Evolutionary conservation across 2,888 invertebrate species (phyloP).

Genomic region (Synanthedon andrenaeformis): DNA sequence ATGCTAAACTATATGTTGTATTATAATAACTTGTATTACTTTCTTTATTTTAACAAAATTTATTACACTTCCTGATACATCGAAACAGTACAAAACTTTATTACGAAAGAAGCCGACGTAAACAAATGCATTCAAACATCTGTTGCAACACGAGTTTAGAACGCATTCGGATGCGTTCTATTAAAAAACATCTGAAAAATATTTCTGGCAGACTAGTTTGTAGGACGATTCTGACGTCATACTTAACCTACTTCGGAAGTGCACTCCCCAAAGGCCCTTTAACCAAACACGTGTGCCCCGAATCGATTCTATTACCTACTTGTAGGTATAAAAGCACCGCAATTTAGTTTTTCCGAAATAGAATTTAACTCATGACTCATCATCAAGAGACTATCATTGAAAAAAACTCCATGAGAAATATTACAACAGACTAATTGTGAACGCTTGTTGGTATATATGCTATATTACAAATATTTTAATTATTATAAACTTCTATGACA

Average conservation of each 20-base stretch:
- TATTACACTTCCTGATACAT: too few relatives aligned
- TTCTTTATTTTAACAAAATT: too few relatives aligned
- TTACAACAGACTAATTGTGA: too few relatives aligned
- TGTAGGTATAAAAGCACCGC: conserved; percentile 7
- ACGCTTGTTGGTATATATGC: too few relatives aligned
- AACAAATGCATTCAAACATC: neutral
- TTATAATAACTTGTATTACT: too few relatives aligned
- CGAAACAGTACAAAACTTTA: neutral
- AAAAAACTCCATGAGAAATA: too few relatives aligned
- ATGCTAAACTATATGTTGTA: too few relatives aligned
- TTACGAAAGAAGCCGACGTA: neutral
- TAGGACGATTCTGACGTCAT: conserved; percentile 46
- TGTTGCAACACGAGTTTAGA: conserved; percentile 11
- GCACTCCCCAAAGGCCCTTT: conserved; percentile 29
- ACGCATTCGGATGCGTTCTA: conserved; percentile 27
- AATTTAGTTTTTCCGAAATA: too few relatives aligned
- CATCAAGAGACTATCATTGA: too few relatives aligned
- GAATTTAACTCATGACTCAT: too few relatives aligned
- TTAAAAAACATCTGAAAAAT: conserved; percentile 22
- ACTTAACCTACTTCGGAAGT: conserved; percentile 35
- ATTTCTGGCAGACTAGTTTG: conserved; percentile 22
- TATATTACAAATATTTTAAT: too few relatives aligned
- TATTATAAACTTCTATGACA: too few relatives aligned
- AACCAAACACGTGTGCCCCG: conserved; percentile 30
- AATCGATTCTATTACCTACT: conserved; percentile 24